Conservation (phyloP, 2,888 invertebrate species). For the Drosophila pseudotakahashii region DNA sequence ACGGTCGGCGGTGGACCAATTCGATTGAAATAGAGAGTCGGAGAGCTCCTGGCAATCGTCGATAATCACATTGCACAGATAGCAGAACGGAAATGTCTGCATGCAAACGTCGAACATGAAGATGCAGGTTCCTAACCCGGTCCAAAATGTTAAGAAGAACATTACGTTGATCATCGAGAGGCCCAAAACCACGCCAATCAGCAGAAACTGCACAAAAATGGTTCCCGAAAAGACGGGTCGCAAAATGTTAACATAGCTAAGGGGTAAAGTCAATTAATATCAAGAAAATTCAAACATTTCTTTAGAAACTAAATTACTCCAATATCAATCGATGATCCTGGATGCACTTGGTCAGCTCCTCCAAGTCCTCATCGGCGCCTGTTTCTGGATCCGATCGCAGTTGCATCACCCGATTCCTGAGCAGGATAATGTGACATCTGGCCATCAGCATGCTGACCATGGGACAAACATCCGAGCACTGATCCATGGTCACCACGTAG, state of each 20-base stretch:
- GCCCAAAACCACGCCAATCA: conserved; percentile 59
- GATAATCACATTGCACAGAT: conserved; percentile 54
- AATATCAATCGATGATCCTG: conserved; percentile 52
- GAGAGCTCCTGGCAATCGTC: conserved; percentile 50
- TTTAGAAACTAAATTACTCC: conserved; percentile 23
- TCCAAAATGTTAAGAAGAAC: conserved; percentile 58
- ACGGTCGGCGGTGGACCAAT: conserved; percentile 54
- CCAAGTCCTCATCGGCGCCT: conserved; percentile 36
- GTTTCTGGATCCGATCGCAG: conserved; percentile 35
- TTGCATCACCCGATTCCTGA: conserved; percentile 39
- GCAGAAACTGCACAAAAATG: conserved; percentile 59
- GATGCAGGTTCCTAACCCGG: conserved; percentile 32
- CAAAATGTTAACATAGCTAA: conserved; percentile 48
- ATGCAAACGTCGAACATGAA: conserved; percentile 47
- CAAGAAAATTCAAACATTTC: no score
- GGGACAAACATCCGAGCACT: conserved; percentile 53
- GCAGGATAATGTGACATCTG: conserved; percentile 43
- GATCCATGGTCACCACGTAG: conserved; percentile 37
- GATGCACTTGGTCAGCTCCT: conserved; percentile 52
- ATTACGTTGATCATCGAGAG: conserved; percentile 55
- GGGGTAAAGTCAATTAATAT: no score
- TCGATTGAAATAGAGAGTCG: conserved; percentile 59
- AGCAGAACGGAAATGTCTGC: conserved; percentile 68
- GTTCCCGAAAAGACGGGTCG: conserved; percentile 58
- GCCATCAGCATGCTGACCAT: conserved; percentile 39